These are phyloP conservation scores for Sinocyclocheilus grahami DNA, from an alignment of 2,113 vertebrate genomes.

Conservation along the genomic window DNA sequence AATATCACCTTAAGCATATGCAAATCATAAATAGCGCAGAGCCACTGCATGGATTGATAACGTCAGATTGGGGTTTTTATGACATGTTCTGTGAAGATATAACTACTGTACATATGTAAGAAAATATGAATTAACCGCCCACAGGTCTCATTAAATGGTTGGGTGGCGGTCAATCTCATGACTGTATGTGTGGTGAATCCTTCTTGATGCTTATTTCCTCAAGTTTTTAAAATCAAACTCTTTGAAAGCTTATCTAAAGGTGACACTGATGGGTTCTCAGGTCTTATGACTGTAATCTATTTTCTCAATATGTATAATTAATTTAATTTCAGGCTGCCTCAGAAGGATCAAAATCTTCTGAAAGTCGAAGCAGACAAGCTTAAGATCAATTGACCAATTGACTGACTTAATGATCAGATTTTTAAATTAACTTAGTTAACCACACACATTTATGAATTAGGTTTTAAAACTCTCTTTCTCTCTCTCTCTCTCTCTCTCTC, in stretches of 20 bases:
- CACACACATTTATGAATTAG: neutral
- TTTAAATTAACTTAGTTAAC: neutral
- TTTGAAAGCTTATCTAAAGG: constrained; percentile 27
- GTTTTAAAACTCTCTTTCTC: neutral
- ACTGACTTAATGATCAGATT: constrained; percentile 17
- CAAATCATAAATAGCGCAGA: neutral
- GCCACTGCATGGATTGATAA: neutral
- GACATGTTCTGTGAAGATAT: neutral
- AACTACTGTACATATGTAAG: neutral
- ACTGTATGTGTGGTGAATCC: neutral
- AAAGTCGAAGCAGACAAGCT: neutral
- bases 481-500: neutral
- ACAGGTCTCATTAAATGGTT: neutral
- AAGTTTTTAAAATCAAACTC: constrained; percentile 10
- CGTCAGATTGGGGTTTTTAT: neutral
- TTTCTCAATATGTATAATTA: constrained; percentile 36
- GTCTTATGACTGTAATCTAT: constrained; percentile 28
- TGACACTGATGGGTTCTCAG: constrained; percentile 7
- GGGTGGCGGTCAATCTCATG: neutral
- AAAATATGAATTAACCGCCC: neutral
- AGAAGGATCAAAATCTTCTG: constrained; percentile 16
- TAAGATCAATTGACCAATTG: constrained; percentile 27
- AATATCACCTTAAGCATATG: neutral
- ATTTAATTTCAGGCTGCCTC: constrained; percentile 34
- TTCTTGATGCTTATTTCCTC: constrained; percentile 27